Conservation (phyloP, 2,797 vertebrate species). For the Hippocampus kuda region DNA sequence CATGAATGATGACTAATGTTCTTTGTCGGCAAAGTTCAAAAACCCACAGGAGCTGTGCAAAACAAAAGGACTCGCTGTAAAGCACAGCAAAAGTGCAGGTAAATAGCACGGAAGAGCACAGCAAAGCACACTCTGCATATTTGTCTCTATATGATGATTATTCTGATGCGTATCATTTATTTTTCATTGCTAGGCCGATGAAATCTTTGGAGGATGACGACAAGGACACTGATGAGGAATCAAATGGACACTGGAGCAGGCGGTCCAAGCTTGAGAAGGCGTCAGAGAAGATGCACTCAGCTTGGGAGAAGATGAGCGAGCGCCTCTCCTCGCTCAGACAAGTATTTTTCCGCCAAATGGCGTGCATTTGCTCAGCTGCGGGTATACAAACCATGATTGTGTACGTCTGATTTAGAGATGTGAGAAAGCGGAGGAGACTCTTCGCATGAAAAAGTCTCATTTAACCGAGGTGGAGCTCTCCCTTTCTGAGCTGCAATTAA, state of each 20-base stretch:
- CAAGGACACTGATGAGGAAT: constrained; percentile 38
- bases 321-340: constrained; percentile 26
- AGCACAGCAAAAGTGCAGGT: constrained; percentile 39
- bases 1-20: not conserved
- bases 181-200: constrained; percentile 15
- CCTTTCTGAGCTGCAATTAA: constrained; percentile 44
- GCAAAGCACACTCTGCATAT: not conserved
- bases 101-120: not conserved
- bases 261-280: constrained; percentile 20
- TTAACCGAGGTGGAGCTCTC: constrained; percentile 45
- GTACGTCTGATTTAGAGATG: constrained; percentile 49
- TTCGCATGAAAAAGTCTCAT: constrained; percentile 47
- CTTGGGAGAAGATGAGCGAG: constrained; percentile 32
- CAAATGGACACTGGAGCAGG: constrained; percentile 8
- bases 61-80: constrained; percentile 18
- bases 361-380: not conserved
- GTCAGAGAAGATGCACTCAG: constrained; percentile 30
- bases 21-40: constrained; percentile 31
- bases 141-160: not conserved
- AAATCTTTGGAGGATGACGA: constrained; percentile 19
- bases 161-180: constrained; percentile 1
- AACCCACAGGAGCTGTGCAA: constrained; percentile 10
- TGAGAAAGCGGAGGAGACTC: constrained; percentile 48
- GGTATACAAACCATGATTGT: not conserved
- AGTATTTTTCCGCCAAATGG: constrained; percentile 19